Conservation (phyloP, 2,797 vertebrate species). For the Mareca strepera region DNA sequence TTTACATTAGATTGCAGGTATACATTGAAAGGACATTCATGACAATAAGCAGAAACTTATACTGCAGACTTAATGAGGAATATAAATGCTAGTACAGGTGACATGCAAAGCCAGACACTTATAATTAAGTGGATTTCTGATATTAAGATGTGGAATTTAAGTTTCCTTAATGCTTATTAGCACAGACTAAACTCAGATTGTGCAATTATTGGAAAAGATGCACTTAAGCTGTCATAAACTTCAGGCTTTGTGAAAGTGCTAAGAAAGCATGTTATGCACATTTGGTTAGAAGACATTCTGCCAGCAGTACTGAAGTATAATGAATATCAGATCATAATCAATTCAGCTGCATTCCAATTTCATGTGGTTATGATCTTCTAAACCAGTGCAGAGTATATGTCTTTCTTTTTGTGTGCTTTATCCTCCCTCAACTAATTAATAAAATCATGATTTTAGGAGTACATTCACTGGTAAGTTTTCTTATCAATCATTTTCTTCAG, state of each 20-base stretch:
- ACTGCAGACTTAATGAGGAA: slow-evolving; percentile 76
- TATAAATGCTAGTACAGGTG: slow-evolving; percentile 80
- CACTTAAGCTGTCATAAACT: slow-evolving; percentile 46
- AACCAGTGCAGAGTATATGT: slow-evolving; percentile 41
- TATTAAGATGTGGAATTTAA: slow-evolving; percentile 77
- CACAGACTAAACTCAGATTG: slow-evolving; percentile 52
- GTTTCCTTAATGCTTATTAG: slow-evolving; percentile 72
- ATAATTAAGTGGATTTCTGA: slow-evolving; percentile 84
- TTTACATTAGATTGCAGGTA: slow-evolving; percentile 60
- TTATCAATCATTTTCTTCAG: slow-evolving; percentile 39
- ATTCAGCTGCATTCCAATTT: slow-evolving; percentile 59
- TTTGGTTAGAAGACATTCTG: slow-evolving; percentile 36
- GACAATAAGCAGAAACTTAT: slow-evolving; percentile 79
- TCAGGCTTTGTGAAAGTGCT: slow-evolving; percentile 53
- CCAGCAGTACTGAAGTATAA: slow-evolving; percentile 54
- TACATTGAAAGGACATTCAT: slow-evolving; percentile 30
- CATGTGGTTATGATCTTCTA: slow-evolving; percentile 45
- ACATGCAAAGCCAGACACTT: slow-evolving; percentile 78
- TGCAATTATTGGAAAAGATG: slow-evolving; percentile 53
- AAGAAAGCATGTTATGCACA: slow-evolving; percentile 10
- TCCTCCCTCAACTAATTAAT: slow-evolving; percentile 57
- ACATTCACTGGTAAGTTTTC: slow-evolving; percentile 41
- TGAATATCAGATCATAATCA: slow-evolving; percentile 49
- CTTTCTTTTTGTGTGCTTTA: slow-evolving; percentile 56
- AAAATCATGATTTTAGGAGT: slow-evolving; percentile 65